Evolutionary conservation across 1,140 invertebrate species (phyloP).

Genomic region (Popillia japonica): DNA sequence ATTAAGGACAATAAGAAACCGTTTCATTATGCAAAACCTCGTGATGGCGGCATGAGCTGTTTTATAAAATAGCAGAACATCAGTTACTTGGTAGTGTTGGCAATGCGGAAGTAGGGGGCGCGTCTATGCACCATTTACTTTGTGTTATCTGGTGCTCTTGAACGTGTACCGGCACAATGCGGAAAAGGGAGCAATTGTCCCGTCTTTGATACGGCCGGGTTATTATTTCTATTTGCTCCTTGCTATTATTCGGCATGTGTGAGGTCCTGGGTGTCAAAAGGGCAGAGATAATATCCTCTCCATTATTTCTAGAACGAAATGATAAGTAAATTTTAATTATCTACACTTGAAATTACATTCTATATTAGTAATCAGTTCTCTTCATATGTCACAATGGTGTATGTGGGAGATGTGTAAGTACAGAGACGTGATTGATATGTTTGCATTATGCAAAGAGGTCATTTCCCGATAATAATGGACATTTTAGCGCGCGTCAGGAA

Average conservation of each 20-base stretch:
- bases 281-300: not conserved
- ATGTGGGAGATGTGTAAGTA: no score
- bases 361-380: no score
- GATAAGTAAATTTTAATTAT: conserved; percentile 7
- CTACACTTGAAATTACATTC: not conserved
- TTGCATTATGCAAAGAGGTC: no score
- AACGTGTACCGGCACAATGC: conserved; percentile 3
- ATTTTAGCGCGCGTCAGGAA: no score
- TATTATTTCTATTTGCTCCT: conserved; percentile 13
- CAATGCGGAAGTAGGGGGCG: not conserved
- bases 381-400: no score
- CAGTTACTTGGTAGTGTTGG: conserved; percentile 5
- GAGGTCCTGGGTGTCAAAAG: not conserved
- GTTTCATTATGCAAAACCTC: conserved; percentile 32
- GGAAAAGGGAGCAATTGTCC: conserved; percentile 22
- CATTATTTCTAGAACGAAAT: not conserved
- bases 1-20: conserved; percentile 31
- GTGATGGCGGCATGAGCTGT: conserved; percentile 7
- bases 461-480: no score
- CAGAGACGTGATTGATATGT: no score
- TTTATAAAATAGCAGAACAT: conserved; percentile 8
- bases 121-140: conserved; percentile 1
- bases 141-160: conserved; percentile 14
- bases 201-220: conserved; percentile 8
- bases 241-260: not conserved